Conservation (phyloP, 2,113 vertebrate species). For the Pleuronectes platessa region DNA sequence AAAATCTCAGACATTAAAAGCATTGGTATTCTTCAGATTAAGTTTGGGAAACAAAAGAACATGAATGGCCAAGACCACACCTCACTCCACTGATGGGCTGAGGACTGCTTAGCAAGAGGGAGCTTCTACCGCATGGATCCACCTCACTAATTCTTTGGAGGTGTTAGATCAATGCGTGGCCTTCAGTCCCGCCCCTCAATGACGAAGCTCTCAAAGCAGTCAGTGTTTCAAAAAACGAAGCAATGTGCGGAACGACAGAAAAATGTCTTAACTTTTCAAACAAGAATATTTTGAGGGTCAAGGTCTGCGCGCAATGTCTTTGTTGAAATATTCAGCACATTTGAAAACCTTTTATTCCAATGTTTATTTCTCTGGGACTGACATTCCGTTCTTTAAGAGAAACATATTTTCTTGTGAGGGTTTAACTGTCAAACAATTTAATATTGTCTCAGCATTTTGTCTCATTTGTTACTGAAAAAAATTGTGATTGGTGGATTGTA, state of each 20-base stretch:
- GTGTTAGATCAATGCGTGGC: conserved; percentile 30
- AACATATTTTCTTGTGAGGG: background rate
- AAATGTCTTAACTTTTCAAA: background rate
- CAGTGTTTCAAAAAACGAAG: background rate
- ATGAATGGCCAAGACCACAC: too few relatives aligned
- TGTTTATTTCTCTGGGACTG: background rate
- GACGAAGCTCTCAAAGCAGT: conserved; percentile 25
- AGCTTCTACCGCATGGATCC: background rate
- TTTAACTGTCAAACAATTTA: background rate
- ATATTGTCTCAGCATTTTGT: background rate
- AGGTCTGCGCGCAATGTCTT: too few relatives aligned
- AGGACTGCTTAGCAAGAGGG: too few relatives aligned
- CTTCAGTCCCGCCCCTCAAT: conserved; percentile 25
- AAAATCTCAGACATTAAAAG: too few relatives aligned
- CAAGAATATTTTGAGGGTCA: too few relatives aligned
- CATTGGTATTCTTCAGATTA: too few relatives aligned
- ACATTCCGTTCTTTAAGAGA: background rate
- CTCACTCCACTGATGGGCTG: too few relatives aligned
- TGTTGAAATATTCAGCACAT: too few relatives aligned
- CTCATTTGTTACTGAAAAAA: too few relatives aligned
- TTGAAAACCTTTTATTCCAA: too few relatives aligned
- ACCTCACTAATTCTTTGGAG: conserved; percentile 36
- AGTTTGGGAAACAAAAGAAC: too few relatives aligned
- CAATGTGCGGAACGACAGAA: background rate
- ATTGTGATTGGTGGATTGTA: background rate